phyloP scores from a whole-genome alignment of 2,888 invertebrate genomes.

The Ceraclea dissimilis region DNA sequence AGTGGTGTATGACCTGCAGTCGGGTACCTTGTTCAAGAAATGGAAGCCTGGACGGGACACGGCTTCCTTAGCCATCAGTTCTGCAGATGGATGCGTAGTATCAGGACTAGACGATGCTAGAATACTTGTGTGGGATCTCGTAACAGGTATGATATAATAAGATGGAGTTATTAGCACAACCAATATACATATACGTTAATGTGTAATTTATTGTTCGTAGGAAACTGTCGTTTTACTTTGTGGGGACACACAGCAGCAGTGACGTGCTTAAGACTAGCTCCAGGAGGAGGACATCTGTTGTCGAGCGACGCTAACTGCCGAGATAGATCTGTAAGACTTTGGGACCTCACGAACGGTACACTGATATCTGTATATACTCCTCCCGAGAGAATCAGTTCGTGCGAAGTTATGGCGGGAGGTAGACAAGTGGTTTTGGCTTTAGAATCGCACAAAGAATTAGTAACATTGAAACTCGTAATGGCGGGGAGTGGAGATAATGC shows the following conservation, averaged over 20 bases:
- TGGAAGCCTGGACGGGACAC: slow-evolving; percentile 84
- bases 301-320: slow-evolving; percentile 65
- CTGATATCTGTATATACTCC: slow-evolving; percentile 74
- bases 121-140: slow-evolving; percentile 79
- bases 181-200: no score
- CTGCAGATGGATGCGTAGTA: slow-evolving; percentile 74
- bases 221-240: slow-evolving; percentile 70
- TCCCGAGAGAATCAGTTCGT: slow-evolving; percentile 62
- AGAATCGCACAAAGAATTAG: slow-evolving; percentile 55
- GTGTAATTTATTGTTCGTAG: slow-evolving; percentile 34
- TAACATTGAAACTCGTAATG: slow-evolving; percentile 55
- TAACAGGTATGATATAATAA: slow-evolving; percentile 51
- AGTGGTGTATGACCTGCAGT: slow-evolving; percentile 83
- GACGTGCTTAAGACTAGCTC: slow-evolving; percentile 64
- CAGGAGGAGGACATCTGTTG: slow-evolving; percentile 62
- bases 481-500: slow-evolving; percentile 48
- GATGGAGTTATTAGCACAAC: no score
- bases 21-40: slow-evolving; percentile 84
- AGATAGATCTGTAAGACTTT: slow-evolving; percentile 70
- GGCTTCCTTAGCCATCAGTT: slow-evolving; percentile 78
- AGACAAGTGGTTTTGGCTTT: slow-evolving; percentile 61
- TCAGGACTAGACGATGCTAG: slow-evolving; percentile 76
- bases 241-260: slow-evolving; percentile 75
- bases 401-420: slow-evolving; percentile 70
- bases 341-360: slow-evolving; percentile 73